Base-by-base conservation (phyloP, 2,113 vertebrate genomes). In the Furnarius figulus region DNA sequence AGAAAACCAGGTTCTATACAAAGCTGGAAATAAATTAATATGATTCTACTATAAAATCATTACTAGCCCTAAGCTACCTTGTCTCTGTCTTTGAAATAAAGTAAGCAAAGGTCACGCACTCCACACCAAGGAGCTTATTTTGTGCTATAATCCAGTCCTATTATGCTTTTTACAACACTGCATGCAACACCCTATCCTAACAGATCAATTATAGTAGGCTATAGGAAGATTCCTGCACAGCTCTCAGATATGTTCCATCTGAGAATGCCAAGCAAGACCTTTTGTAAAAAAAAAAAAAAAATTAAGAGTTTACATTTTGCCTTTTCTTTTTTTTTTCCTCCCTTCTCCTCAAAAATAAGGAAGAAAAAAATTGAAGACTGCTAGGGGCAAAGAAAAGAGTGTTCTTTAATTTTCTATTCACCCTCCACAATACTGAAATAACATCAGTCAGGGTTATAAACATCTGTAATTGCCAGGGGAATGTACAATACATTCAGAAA, bases 381-480 rank as follows among this genome's bases (percentile, higher is more conserved):
- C 87, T 94, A 89, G 37, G 50, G 86, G 90, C 83, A 91, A 90
- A 56, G 52, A 85, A 90, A 90, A 59, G 85, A 47, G 49, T 19
- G 9, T 77, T 95, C 89, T 92, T 95, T 59, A 35, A 46, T 89
- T 90, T 96, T 96, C 65, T 92, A 86, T 81, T 91, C 84, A 84
- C 88, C 87, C 82, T 93, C 62, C 59, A 86, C 91, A 90, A 91
- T 37, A 94, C 93, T 95, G 93, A 96, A 97, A 97, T 86, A 97
- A 96, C 93, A 97, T 79, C 86, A 85, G 96, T 95, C 90, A 95
- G 95, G 95, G 95, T 94, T 94, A 92, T 83, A 85, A 96, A 97
- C 96, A 97, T 97, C 95, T 97, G 97, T 95, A 96, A 96, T 96
- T 96, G 96, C 96, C 90, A 78, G 78, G 89, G 93, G 89, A 98